These are phyloP conservation scores for Eretmocerus hayati DNA, from an alignment of 2,888 invertebrate genomes.

Conservation along the genomic window DNA sequence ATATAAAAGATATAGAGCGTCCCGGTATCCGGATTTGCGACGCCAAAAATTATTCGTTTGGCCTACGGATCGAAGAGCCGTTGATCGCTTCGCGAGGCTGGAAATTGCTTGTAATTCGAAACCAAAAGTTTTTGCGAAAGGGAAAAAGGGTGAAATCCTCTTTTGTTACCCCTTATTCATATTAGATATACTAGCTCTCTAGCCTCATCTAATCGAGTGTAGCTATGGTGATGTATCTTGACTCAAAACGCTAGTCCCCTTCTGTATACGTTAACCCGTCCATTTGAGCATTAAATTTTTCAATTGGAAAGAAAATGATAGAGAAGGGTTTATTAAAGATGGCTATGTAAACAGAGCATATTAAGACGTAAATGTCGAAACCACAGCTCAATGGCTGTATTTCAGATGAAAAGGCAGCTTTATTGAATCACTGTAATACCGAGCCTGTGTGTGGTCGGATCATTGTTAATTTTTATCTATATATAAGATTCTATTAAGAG, in stretches of 20 bases:
- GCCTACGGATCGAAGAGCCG: slow-evolving; percentile 9
- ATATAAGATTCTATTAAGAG: slow-evolving; percentile 22
- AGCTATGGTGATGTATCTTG: slow-evolving; percentile 39
- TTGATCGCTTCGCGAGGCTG: slow-evolving; percentile 12
- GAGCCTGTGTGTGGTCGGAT: no score
- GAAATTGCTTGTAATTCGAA: background rate
- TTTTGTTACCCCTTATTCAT: slow-evolving; percentile 9
- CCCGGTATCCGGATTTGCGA: background rate
- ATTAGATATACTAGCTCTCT: background rate
- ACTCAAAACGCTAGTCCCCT: slow-evolving; percentile 35
- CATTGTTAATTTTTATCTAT: slow-evolving; percentile 22
- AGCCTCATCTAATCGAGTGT: slow-evolving; percentile 25
- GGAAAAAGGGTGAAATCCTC: slow-evolving; percentile 4
- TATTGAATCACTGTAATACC: no score
- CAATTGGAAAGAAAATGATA: background rate
- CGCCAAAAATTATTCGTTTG: slow-evolving; percentile 1
- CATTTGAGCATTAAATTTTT: slow-evolving; percentile 28
- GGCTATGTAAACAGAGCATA: background rate
- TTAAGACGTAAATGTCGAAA: no score
- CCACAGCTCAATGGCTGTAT: no score
- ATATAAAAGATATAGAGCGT: no score
- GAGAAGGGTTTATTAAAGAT: background rate
- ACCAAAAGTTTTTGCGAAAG: background rate
- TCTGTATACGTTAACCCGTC: slow-evolving; percentile 38
- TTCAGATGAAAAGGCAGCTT: no score